Evolutionary conservation across 2,797 vertebrate genomes (phyloP), one percentile per base, ranked within the genome.

Genomic region (Gallinago nigripennis): DNA sequence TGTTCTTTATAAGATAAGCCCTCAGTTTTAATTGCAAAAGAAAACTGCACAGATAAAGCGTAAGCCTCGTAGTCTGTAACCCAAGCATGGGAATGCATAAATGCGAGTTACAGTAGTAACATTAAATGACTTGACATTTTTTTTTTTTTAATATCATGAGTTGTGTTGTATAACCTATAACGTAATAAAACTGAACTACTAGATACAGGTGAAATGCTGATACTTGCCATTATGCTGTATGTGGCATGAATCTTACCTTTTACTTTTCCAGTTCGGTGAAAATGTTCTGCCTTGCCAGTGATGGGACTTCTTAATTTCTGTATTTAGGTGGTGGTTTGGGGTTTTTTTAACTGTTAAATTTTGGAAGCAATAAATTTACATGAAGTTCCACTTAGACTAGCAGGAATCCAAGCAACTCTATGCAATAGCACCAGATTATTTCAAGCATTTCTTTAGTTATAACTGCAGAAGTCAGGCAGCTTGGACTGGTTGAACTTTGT

Each of bases 141-240:
- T 68, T 31, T 61, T 78, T 53, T 4, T 54, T 48, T 20, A 8
- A 4, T 33, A 43, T 24, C 1, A 9, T 21, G 6, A 70, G 7
- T 24, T n/a, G 6, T 12, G 5, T 50, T 70, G 9, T n/a, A 27
- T 33, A 57, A 82, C 8, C 31, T 45, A 12, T 60, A 23, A 46
- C 35, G 54, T 56, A 39, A 57, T 33, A 33, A 86, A 61, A 65
- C 39, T 15, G 35, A 50, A 10, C 21, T 80, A 16, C 39, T 51
- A 56, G 31, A 16, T 31, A 10, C n/a, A 81, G 35, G 28, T 77
- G 35, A 82, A 53, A 23, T 50, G 78, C 63, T 81, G 50, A 25
- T 64, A 43, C 0, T 0, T 46, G 20, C 3, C 30, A 11, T 35
- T 1, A 0, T 63, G 39, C n/a, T 73, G 2, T 43, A 31, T 24